Evolutionary conservation across 2,888 invertebrate species (phyloP), one percentile per base, ranked within the genome.

Genomic region (Sesamia inferens): DNA sequence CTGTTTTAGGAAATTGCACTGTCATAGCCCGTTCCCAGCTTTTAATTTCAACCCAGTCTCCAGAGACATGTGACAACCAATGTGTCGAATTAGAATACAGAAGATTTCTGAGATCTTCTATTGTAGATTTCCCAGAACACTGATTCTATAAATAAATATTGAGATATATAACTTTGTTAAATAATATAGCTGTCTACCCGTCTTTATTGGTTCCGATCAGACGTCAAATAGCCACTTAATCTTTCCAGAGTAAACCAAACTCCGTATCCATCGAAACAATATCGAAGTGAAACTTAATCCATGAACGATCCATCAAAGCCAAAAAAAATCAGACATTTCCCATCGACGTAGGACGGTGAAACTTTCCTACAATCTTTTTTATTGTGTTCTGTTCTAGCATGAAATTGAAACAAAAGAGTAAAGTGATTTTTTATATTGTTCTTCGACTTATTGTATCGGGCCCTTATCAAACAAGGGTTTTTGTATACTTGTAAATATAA

Each of bases 271-370:
- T 78, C 78, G 83, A 85, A 85, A 87, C 85, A 90, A 88, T 85
- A 88, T 86, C 83, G 84, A 70, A 78, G 78, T 68, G 74, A 85
- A 83, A 85, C 74, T 81, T 87, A 82, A 87, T 87, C 83, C 74
- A 74, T 76, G 73, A 81, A 66, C 87, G 81, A 90, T 90, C 88
- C 87, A 90, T 90, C 90, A 90, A 79, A 82, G 79, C 74, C 78
- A 71, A 83, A 85, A 74, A 74, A 83, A 84, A 85, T 84, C 84
- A 75, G 79, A 76, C 63, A 76, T 78, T 83, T 80, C 80, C 68
- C 76, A 79, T 77, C 71, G 77, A 76, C 68, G 76, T 65, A 47
- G 65, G 79, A 69, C 54, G 19, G 67, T 55, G 68, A 76, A 71
- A 74, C 47, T 79, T 83, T 74, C 57, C 58, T 47, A 62, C 66